Conservation (phyloP, 2,113 vertebrate genomes). For the Rhinopomastus cyanomelas region DNA sequence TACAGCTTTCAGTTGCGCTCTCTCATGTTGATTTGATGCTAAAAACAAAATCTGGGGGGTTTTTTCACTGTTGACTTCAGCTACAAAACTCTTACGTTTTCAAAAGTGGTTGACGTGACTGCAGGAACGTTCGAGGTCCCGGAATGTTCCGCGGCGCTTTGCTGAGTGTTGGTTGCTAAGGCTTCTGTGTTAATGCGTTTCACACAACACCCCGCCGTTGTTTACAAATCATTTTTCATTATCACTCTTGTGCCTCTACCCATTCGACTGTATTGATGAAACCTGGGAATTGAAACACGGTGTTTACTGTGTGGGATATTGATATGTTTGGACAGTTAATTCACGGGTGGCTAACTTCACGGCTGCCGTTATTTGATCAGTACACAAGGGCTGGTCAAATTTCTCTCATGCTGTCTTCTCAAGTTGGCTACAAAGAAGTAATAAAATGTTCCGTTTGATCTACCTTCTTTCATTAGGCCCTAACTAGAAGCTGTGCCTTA, state of each 20-base stretch:
- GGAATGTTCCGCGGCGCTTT: background rate
- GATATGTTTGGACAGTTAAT: conserved; percentile 17
- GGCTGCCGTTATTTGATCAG: conserved; percentile 8
- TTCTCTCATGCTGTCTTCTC: background rate
- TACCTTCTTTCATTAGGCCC: background rate
- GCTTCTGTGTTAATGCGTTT: background rate
- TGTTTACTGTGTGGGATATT: conserved; percentile 33
- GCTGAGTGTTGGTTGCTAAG: background rate
- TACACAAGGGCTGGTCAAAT: background rate
- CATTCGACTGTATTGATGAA: background rate
- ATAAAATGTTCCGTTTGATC: background rate
- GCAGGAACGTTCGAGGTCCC: background rate
- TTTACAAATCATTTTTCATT: conserved; percentile 26
- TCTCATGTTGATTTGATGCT: background rate
- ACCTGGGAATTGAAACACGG: conserved; percentile 10
- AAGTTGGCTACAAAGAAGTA: background rate
- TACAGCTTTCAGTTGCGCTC: background rate
- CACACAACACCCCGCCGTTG: background rate
- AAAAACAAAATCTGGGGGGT: background rate
- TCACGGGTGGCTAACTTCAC: conserved; percentile 27
- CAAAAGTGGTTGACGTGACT: background rate
- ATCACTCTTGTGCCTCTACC: background rate
- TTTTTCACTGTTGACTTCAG: background rate
- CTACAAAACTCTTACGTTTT: background rate
- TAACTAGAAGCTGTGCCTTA: background rate